Conservation (phyloP, 2,888 invertebrate species). For the Nephrotoma appendiculata region DNA sequence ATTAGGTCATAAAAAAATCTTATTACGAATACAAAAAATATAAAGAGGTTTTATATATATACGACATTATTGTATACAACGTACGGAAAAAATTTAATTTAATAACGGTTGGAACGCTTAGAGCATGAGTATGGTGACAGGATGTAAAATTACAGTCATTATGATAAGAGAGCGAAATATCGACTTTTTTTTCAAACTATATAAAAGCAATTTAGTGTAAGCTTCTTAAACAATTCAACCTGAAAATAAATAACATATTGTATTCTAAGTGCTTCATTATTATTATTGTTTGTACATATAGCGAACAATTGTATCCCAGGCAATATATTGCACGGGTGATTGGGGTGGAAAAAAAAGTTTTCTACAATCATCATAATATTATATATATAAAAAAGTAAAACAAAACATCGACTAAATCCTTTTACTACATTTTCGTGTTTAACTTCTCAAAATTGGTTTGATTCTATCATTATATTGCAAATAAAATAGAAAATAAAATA, state of each 20-base stretch:
- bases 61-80: neutral
- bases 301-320: neutral
- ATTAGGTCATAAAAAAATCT: neutral
- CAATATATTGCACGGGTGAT: neutral
- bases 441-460: neutral
- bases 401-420: neutral
- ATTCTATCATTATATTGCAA: neutral
- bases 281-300: neutral
- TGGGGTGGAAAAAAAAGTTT: neutral
- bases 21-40: neutral
- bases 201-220: neutral
- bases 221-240: neutral
- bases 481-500: neutral
- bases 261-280: neutral
- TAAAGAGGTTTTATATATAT: neutral
- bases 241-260: neutral
- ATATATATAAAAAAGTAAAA: neutral
- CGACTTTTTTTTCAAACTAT: neutral
- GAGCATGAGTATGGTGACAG: neutral
- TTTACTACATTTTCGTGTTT: neutral
- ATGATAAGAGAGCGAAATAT: neutral
- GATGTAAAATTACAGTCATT: neutral
- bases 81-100: neutral
- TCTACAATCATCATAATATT: neutral
- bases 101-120: neutral